Evolutionary conservation across 2,113 vertebrate genomes (phyloP).

Genomic region (Ivindomyrus marchei): DNA sequence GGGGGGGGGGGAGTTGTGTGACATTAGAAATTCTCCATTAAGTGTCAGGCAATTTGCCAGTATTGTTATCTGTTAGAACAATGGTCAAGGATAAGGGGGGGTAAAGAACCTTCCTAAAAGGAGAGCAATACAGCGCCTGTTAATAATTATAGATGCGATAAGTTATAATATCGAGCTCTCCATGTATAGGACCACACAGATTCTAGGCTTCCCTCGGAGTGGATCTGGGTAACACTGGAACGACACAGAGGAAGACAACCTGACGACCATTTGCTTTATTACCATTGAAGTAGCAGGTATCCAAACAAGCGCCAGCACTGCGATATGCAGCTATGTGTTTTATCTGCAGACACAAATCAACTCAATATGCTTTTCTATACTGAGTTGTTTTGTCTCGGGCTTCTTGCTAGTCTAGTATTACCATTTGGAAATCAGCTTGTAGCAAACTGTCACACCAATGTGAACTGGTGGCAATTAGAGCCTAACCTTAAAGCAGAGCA

Average conservation of each 20-base stretch:
- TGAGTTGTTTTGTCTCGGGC: background rate
- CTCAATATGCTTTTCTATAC: background rate
- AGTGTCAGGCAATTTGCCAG: conserved; percentile 26
- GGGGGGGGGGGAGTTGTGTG: background rate
- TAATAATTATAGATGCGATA: conserved; percentile 63
- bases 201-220: conserved; percentile 21
- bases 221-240: background rate
- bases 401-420: background rate
- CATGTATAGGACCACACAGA: conserved; percentile 29
- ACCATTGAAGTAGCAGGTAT: background rate
- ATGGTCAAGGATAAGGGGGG: conserved; percentile 58
- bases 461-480: background rate
- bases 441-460: background rate
- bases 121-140: conserved; percentile 50
- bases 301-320: background rate
- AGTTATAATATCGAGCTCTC: conserved; percentile 41
- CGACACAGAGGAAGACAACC: background rate
- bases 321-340: background rate
- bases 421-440: background rate
- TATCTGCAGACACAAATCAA: background rate
- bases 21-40: conserved; percentile 18
- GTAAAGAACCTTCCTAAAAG: conserved; percentile 24
- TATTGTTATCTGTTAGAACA: conserved; percentile 58
- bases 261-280: background rate
- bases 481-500: background rate